A percentile compares a stretch with the other conserved stretches of the same genome.
These are phyloP conservation scores for Lophura nycthemera DNA, from an alignment of 2,113 vertebrate genomes.

Conservation along the genomic window DNA sequence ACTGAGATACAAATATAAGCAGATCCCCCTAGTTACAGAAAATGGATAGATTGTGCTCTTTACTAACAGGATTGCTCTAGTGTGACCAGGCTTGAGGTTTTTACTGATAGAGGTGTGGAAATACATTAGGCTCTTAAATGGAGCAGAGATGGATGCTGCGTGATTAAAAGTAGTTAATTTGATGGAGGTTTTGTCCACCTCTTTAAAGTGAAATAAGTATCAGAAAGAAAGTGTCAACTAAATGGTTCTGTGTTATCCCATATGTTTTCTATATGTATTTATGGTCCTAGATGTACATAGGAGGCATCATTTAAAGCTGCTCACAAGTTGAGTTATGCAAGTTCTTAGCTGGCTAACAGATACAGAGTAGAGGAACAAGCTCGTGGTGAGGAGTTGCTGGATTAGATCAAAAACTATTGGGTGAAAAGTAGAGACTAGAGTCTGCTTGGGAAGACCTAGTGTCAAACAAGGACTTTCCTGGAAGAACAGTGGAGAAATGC, in stretches of 20 bases:
- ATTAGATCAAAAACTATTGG: not conserved
- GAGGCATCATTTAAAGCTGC: not conserved
- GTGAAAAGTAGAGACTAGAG: not conserved
- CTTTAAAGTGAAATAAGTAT: not conserved
- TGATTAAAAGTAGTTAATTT: not conserved
- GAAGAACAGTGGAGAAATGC: not conserved
- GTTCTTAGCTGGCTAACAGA: not conserved
- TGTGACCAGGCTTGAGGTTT: not conserved
- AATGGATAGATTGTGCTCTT: not conserved
- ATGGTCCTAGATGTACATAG: not conserved
- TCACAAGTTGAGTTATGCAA: rapidly evolving
- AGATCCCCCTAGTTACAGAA: not conserved
- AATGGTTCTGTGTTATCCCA: not conserved
- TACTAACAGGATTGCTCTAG: not conserved
- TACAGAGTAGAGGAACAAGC: not conserved
- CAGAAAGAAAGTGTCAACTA: not conserved
- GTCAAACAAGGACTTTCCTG: not conserved
- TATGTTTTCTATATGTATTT: not conserved
- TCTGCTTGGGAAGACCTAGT: not conserved
- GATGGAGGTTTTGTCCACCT: not conserved
- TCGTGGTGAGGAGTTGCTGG: not conserved
- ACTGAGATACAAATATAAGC: not conserved
- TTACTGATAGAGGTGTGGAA: not conserved
- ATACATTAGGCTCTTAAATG: not conserved
- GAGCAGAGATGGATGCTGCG: not conserved